A percentile compares a stretch with the other conserved stretches of the same genome.
phyloP scores from a whole-genome alignment of 2,113 vertebrate species.

The Vombatus ursinus region DNA sequence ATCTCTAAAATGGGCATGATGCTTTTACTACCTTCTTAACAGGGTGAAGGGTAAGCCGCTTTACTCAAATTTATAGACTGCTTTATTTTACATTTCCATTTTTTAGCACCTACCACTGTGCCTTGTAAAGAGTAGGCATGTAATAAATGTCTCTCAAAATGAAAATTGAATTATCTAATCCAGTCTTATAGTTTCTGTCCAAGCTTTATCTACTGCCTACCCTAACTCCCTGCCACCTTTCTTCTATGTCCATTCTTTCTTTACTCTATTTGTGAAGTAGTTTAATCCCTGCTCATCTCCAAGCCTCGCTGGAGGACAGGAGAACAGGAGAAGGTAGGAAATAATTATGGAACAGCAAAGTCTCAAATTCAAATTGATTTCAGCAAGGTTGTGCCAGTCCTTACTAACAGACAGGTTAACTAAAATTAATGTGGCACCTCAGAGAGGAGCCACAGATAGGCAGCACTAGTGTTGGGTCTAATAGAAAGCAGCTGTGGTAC shows the following conservation, averaged over 20 bases:
- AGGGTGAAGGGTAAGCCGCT: not conserved
- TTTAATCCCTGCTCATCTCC: not conserved
- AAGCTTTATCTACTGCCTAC: not conserved
- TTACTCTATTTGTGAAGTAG: not conserved
- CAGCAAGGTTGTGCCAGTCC: not conserved
- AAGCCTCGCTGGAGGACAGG: not conserved
- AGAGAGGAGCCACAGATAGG: not conserved
- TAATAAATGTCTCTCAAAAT: not conserved
- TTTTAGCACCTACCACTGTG: not conserved
- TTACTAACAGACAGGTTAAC: not conserved
- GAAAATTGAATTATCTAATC: not conserved
- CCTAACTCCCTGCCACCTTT: not conserved
- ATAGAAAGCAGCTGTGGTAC: not conserved
- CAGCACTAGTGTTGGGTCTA: not conserved
- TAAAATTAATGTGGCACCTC: not conserved
- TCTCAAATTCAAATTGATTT: not conserved
- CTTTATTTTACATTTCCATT: not conserved
- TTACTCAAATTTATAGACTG: not conserved
- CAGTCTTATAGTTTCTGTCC: not conserved
- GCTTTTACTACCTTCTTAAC: not conserved
- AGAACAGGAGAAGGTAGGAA: not conserved
- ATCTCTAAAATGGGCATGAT: not conserved
- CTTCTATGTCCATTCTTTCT: not conserved
- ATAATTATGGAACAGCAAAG: not conserved
- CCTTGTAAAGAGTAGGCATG: not conserved